Conservation (phyloP, 2,113 vertebrate species). For the Mus pahari region DNA sequence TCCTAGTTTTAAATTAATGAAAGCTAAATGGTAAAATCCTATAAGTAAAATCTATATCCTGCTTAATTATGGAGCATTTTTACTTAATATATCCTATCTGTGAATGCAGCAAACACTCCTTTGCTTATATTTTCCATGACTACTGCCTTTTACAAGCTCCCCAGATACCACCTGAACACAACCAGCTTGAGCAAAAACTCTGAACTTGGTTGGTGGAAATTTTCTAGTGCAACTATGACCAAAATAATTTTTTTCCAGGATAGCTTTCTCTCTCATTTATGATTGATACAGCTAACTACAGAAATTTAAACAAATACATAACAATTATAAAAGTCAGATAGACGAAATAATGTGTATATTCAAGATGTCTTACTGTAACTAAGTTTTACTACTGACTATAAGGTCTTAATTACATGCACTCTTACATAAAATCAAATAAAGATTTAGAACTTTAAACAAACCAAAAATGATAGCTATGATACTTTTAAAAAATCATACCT, state of each 20-base stretch:
- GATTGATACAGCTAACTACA: constrained; percentile 50
- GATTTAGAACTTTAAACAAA: constrained; percentile 57
- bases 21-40: constrained; percentile 46
- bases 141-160: constrained; percentile 74
- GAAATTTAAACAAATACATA: constrained; percentile 55
- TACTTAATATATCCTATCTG: constrained; percentile 65
- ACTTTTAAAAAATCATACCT: constrained; percentile 88
- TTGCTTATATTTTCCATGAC: constrained; percentile 64
- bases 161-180: constrained; percentile 66
- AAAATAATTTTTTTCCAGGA: constrained; percentile 48
- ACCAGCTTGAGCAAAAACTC: constrained; percentile 69
- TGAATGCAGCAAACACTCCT: constrained; percentile 64
- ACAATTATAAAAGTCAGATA: constrained; percentile 61
- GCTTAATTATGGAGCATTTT: constrained; percentile 64
- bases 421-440: constrained; percentile 29
- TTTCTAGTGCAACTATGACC: constrained; percentile 55
- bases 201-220: constrained; percentile 64
- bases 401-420: constrained; percentile 50
- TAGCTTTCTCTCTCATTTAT: constrained; percentile 58
- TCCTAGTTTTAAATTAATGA: constrained; percentile 59
- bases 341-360: constrained; percentile 42
- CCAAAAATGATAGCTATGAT: constrained; percentile 56
- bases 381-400: constrained; percentile 43
- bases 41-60: constrained; percentile 59
- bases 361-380: constrained; percentile 30